These are phyloP conservation scores for Arbacia lixula DNA, from an alignment of 53 echinoderm and acorn worm genomes.

Conservation along the genomic window DNA sequence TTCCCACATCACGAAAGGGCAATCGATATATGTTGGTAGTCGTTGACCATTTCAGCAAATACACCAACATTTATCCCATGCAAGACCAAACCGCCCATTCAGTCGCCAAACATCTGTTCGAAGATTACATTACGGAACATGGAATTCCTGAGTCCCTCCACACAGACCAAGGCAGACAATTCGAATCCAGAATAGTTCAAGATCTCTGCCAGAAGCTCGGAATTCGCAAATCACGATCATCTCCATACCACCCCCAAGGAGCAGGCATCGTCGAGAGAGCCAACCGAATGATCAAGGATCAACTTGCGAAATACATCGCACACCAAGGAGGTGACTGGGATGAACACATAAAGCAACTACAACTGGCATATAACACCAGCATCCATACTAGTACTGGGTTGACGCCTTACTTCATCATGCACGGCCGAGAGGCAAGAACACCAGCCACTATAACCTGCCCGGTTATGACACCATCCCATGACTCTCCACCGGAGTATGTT, in stretches of 20 bases:
- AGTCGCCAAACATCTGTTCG: slow-evolving; percentile 34
- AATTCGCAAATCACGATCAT: slow-evolving; percentile 45
- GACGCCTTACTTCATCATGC: slow-evolving; percentile 12
- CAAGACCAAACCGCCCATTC: slow-evolving; percentile 51
- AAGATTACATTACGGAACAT: slow-evolving; percentile 34
- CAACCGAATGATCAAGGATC: slow-evolving; percentile 52
- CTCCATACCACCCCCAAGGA: slow-evolving; percentile 61
- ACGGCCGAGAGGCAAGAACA: slow-evolving; percentile 12
- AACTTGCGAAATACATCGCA: slow-evolving; percentile 43
- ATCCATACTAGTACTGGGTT: slow-evolving; percentile 9
- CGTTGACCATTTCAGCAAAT: slow-evolving; percentile 55
- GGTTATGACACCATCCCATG: too few relatives aligned
- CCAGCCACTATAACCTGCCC: too few relatives aligned
- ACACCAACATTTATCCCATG: slow-evolving; percentile 54
- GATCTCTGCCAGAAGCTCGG: slow-evolving; percentile 20
- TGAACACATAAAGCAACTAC: slow-evolving; percentile 3
- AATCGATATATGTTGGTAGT: slow-evolving; percentile 47
- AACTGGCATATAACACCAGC: slow-evolving; percentile 46
- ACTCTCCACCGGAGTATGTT: too few relatives aligned
- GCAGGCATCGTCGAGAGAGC: slow-evolving; percentile 57
- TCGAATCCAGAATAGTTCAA: slow-evolving; percentile 1
- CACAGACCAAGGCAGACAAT: slow-evolving; percentile 37
- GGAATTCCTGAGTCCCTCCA: slow-evolving; percentile 20
- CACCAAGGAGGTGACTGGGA: slow-evolving; percentile 53
- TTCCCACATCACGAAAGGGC: slow-evolving; percentile 34